A percentile compares a stretch with the other conserved stretches of the same genome.
Evolutionary conservation across 2,797 vertebrate genomes (phyloP).

Genomic region (Enteromius viviparus): DNA sequence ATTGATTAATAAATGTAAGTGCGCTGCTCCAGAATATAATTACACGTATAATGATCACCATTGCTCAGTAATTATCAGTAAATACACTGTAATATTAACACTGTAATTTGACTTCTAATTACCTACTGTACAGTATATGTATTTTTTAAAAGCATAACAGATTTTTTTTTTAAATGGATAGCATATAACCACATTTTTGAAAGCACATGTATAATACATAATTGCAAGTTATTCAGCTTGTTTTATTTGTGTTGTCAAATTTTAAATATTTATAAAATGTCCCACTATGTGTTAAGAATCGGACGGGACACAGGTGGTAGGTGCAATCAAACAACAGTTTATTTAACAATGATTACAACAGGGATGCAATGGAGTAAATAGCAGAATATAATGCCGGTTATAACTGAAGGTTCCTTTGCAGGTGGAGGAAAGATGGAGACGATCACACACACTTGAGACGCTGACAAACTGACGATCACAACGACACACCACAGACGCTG

Average conservation of each 20-base stretch:
- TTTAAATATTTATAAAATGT: background rate
- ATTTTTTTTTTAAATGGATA: background rate
- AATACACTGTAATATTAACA: conserved; percentile 3
- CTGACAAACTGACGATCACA: too few relatives aligned
- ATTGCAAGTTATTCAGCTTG: background rate
- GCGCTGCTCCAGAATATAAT: background rate
- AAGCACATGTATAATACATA: background rate
- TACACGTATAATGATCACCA: background rate
- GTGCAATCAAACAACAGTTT: too few relatives aligned
- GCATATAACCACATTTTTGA: background rate
- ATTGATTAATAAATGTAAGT: background rate
- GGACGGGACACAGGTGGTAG: too few relatives aligned
- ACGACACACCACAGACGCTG: too few relatives aligned
- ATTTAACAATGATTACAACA: too few relatives aligned
- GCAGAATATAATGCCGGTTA: too few relatives aligned
- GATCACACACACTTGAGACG: too few relatives aligned
- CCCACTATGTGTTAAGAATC: background rate
- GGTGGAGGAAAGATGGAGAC: too few relatives aligned
- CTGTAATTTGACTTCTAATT: conserved; percentile 10
- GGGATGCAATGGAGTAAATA: too few relatives aligned
- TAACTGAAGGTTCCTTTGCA: too few relatives aligned
- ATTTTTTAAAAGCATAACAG: background rate
- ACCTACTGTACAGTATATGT: background rate
- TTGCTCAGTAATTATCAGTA: background rate
- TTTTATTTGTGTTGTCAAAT: background rate